phyloP scores from a whole-genome alignment of 2,113 vertebrate genomes.

The Speoplatyrhinus poulsoni region DNA sequence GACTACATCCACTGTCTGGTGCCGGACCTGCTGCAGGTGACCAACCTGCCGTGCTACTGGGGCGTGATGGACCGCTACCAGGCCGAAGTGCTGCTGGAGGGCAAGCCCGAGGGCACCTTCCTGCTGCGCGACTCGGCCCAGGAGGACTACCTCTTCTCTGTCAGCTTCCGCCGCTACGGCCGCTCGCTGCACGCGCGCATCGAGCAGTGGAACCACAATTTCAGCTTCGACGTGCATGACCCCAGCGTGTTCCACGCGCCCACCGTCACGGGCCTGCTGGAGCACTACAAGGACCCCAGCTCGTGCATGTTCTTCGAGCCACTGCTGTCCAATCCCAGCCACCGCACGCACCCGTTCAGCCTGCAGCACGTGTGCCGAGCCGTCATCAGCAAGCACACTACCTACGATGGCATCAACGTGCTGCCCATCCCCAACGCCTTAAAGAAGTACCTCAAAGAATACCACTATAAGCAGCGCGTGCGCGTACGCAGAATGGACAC shows the following conservation, averaged over 20 bases:
- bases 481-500: constrained; percentile 79
- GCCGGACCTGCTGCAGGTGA: constrained; percentile 81
- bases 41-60: constrained; percentile 83
- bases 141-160: constrained; percentile 85
- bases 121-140: constrained; percentile 84
- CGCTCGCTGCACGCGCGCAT: constrained; percentile 84
- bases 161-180: constrained; percentile 84
- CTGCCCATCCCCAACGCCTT: constrained; percentile 80
- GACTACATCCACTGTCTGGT: constrained; percentile 85
- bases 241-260: constrained; percentile 83
- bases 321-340: constrained; percentile 78
- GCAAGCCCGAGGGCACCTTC: constrained; percentile 82
- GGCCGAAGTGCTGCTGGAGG: constrained; percentile 80
- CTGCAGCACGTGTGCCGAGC: constrained; percentile 82
- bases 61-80: constrained; percentile 85
- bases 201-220: constrained; percentile 86
- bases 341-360: constrained; percentile 77
- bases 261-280: constrained; percentile 78
- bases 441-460: constrained; percentile 85
- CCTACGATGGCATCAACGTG: constrained; percentile 79
- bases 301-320: constrained; percentile 88
- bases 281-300: constrained; percentile 86
- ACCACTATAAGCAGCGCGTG: constrained; percentile 85
- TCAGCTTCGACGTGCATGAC: constrained; percentile 85
- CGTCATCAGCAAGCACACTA: constrained; percentile 76